Conservation (phyloP, 2,113 vertebrate species). For the Carassius auratus region DNA sequence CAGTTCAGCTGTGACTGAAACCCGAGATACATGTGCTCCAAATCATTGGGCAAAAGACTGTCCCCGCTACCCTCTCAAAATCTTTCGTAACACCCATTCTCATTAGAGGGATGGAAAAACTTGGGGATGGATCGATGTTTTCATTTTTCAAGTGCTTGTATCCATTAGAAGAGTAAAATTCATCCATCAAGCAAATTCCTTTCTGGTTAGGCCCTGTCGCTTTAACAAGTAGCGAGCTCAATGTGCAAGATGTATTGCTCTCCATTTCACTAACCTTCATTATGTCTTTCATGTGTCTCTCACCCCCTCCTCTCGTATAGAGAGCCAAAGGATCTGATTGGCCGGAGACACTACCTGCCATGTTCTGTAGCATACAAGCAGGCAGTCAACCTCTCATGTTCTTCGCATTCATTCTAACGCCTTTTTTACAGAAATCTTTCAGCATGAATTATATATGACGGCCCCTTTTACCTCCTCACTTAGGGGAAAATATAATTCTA, state of each 20-base stretch:
- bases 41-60: slow-evolving; percentile 17
- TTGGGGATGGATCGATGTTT: slow-evolving; percentile 60
- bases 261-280: slow-evolving; percentile 61
- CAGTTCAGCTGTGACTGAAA: slow-evolving; percentile 51
- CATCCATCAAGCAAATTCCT: slow-evolving; percentile 62
- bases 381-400: slow-evolving; percentile 21
- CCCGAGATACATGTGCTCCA: slow-evolving; percentile 30
- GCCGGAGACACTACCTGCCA: slow-evolving; percentile 21
- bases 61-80: slow-evolving; percentile 29
- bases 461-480: slow-evolving; percentile 25
- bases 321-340: background rate
- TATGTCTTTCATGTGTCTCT: slow-evolving; percentile 55
- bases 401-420: slow-evolving; percentile 1
- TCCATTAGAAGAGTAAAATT: slow-evolving; percentile 60
- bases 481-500: slow-evolving; percentile 33
- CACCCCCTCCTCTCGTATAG: slow-evolving; percentile 1
- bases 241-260: slow-evolving; percentile 55
- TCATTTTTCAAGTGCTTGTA: slow-evolving; percentile 63
- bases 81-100: slow-evolving; percentile 55
- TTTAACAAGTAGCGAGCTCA: slow-evolving; percentile 61
- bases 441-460: slow-evolving; percentile 5
- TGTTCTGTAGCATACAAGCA: slow-evolving; percentile 21
- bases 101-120: slow-evolving; percentile 59
- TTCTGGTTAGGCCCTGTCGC: slow-evolving; percentile 59
- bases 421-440: slow-evolving; percentile 13